These are phyloP conservation scores for Chrysaora quinquecirrha DNA, from an alignment of 30 jellyfish, hydroid and myxozoan genomes.

Conservation along the genomic window DNA sequence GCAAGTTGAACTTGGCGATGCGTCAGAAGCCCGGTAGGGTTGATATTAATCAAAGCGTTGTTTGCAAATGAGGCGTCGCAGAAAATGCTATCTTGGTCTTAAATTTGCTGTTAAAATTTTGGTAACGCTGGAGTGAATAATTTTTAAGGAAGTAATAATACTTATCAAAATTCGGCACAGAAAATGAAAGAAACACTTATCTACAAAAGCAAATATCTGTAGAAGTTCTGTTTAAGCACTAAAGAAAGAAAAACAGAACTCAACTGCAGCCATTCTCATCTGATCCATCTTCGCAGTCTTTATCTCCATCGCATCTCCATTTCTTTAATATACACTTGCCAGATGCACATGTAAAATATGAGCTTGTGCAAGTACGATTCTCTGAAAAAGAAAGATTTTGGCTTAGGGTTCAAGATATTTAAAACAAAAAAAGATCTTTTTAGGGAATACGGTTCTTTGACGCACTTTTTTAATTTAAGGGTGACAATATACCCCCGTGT, in stretches of 20 bases:
- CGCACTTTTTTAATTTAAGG: background rate
- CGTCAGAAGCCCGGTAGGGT: no score
- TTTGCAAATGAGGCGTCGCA: no score
- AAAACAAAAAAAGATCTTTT: background rate
- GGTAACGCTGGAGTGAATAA: no score
- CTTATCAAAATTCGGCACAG: background rate
- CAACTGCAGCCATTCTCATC: conserved; percentile 80
- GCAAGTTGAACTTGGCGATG: no score
- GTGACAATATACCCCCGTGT: no score
- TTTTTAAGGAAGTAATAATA: no score
- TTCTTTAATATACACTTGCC: conserved; percentile 62
- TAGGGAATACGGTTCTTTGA: background rate
- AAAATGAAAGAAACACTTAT: background rate
- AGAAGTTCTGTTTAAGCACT: no score
- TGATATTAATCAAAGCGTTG: no score
- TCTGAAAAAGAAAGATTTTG: conserved; percentile 16
- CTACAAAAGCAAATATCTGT: background rate
- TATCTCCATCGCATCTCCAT: conserved; percentile 89
- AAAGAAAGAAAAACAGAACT: background rate
- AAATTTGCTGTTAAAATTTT: no score
- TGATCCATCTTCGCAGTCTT: conserved; percentile 85
- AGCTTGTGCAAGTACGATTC: conserved; percentile 52
- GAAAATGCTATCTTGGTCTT: no score
- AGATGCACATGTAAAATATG: conserved; percentile 62
- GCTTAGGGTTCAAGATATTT: background rate